These are phyloP conservation scores for Hedya salicella DNA, from an alignment of 2,888 invertebrate species.

Conservation along the genomic window DNA sequence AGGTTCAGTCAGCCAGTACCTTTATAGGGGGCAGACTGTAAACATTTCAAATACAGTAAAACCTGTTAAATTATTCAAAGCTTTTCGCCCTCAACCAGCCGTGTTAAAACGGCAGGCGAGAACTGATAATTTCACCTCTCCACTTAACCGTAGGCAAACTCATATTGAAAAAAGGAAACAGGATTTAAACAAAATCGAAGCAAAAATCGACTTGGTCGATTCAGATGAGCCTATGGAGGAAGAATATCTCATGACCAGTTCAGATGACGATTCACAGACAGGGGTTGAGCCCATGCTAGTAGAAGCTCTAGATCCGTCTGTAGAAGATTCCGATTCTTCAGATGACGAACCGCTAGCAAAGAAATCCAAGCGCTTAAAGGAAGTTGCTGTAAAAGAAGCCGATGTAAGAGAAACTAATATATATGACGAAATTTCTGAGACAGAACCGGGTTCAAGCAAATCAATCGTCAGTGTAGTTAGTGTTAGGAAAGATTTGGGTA, in stretches of 20 bases:
- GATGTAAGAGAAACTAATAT: constrained; percentile 18
- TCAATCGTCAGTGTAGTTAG: not conserved
- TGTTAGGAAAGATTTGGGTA: not conserved
- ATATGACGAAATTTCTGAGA: constrained; percentile 7
- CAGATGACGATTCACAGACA: constrained; percentile 39
- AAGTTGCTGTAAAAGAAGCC: constrained; percentile 4
- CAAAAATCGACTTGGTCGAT: constrained; percentile 53
- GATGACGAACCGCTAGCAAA: constrained; percentile 74
- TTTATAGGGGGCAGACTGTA: constrained; percentile 16
- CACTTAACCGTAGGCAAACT: constrained; percentile 12
- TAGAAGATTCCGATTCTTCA: constrained; percentile 56
- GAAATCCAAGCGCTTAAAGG: constrained; percentile 58
- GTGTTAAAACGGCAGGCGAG: constrained; percentile 18
- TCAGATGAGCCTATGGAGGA: constrained; percentile 57
- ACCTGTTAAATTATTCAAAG: constrained; percentile 58
- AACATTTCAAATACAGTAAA: constrained; percentile 45
- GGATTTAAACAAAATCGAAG: constrained; percentile 46
- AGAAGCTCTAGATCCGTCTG: constrained; percentile 45
- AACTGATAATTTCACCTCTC: constrained; percentile 12
- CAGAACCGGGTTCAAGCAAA: not conserved
- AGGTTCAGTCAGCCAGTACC: constrained; percentile 7
- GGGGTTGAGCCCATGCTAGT: constrained; percentile 1
- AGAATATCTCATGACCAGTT: constrained; percentile 48
- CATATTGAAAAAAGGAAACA: constrained; percentile 40
- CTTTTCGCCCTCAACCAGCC: constrained; percentile 42